Evolutionary conservation across 2,113 vertebrate genomes (phyloP).

Genomic region (Saiga tatarica): DNA sequence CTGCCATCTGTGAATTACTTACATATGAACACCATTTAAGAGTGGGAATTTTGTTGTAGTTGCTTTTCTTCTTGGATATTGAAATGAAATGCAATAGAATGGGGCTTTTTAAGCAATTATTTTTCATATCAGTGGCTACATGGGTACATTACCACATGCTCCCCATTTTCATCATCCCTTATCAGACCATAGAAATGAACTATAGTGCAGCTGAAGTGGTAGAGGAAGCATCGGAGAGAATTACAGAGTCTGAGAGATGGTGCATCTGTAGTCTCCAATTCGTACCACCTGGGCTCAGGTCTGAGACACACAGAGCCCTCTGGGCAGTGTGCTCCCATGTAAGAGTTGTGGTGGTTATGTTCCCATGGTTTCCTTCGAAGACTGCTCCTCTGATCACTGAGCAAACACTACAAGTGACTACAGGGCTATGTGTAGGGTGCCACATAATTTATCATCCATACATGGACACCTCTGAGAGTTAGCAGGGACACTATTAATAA

Average conservation of each 20-base stretch:
- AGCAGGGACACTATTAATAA: not conserved
- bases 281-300: accelerated
- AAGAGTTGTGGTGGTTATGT: not conserved
- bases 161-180: not conserved
- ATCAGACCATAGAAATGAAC: not conserved
- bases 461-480: not conserved
- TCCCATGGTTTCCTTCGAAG: not conserved
- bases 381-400: not conserved
- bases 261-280: not conserved
- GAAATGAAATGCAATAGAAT: not conserved
- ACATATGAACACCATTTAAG: slow-evolving; percentile 47
- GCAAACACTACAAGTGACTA: not conserved
- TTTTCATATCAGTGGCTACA: slow-evolving; percentile 19
- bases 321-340: not conserved
- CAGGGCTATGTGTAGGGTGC: not conserved
- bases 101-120: slow-evolving; percentile 35
- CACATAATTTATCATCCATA: not conserved
- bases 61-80: not conserved
- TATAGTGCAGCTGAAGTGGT: not conserved
- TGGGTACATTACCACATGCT: not conserved
- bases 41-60: slow-evolving; percentile 51
- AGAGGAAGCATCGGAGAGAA: not conserved
- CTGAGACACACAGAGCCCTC: not conserved
- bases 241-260: not conserved
- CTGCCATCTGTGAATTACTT: slow-evolving; percentile 61